Conservation (phyloP, 2,113 vertebrate species). For the Silurus glanis region DNA sequence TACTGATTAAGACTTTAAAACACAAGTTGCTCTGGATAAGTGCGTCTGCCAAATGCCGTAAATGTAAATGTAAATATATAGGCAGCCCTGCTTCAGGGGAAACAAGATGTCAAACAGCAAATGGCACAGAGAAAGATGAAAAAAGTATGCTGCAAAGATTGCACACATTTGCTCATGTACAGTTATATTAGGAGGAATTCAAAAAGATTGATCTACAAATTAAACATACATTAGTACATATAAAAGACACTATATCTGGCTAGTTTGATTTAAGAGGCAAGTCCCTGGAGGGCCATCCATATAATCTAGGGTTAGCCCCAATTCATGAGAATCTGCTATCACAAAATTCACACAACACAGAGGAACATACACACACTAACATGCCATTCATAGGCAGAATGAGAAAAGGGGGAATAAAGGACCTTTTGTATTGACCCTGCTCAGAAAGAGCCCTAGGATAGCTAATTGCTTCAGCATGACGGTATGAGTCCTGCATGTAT, state of each 20-base stretch:
- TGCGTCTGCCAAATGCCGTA: too few species aligned
- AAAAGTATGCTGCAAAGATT: not conserved
- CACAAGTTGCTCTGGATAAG: too few species aligned
- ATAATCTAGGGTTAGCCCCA: conserved; percentile 19
- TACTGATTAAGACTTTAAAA: too few species aligned
- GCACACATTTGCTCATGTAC: not conserved
- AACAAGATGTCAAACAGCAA: not conserved
- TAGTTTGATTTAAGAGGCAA: conserved; percentile 24
- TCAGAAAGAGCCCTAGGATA: conserved; percentile 49
- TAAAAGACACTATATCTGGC: not conserved
- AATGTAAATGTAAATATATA: too few species aligned
- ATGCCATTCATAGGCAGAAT: conserved; percentile 34
- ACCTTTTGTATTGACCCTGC: conserved; percentile 33
- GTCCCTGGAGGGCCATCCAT: conserved; percentile 33
- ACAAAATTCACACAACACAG: conserved; percentile 50
- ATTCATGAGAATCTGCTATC: conserved; percentile 57
- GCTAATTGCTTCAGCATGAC: conserved; percentile 63
- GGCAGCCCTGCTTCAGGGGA: too few species aligned
- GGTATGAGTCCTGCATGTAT: conserved; percentile 53
- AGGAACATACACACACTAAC: conserved; percentile 44
- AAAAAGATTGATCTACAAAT: not conserved
- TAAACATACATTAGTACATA: not conserved
- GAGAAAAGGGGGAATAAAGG: not conserved
- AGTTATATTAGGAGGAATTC: not conserved
- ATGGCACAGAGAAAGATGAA: not conserved